Evolutionary conservation across 1,140 invertebrate genomes (phyloP), one percentile per base, ranked within the genome.

Genomic region (Drosophila azteca): DNA sequence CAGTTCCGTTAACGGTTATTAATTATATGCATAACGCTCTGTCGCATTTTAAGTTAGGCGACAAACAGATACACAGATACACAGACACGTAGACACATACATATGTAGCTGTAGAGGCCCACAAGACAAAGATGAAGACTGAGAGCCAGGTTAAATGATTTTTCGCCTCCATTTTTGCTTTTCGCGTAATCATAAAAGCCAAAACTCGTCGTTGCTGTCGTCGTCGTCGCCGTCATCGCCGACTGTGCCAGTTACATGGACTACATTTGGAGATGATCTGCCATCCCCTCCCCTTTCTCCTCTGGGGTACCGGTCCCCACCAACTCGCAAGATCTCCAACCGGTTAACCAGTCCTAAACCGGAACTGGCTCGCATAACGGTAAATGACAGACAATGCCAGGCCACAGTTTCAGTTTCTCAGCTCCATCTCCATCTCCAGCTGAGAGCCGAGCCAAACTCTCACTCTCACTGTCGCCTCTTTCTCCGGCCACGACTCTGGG

Each of bases 1-100:
- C 78, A 85, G 82, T 87, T 85, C 82, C 82, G 82, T 85, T 85
- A 85, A 85, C 82, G 78, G 82, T 78, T 80, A 80, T 87, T 85
- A 85, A 85, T 82, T 85, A 85, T 85, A 85, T 78, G 82, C 83
- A 87, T 78, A 69, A 50, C 26, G 45, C 51, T 50, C 17, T 20
- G 62, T 48, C 63, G 53, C 67, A 76, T 65, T 63, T 24, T 8
- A 43, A 53, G 57, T 55, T 58, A 73, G 54, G 52, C 53, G 57
- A 63, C 60, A 61, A 59, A 54, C 52, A 77, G 60, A 35, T 61
- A 71, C 75, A 54, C 64, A 79, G 69, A 60, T 65, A 50, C 24
- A 51, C 22, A 60, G 48, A 53, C 22, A 26, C 8, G 35, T 22
- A 31, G 41, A 54, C 45, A 50, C 29, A 24, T 44, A 9, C n/a